Percentiles rank a stretch among this genome's conserved stretches.
These are phyloP conservation scores for Hyperopisus bebe DNA, from an alignment of 2,113 vertebrate genomes.

Conservation along the genomic window DNA sequence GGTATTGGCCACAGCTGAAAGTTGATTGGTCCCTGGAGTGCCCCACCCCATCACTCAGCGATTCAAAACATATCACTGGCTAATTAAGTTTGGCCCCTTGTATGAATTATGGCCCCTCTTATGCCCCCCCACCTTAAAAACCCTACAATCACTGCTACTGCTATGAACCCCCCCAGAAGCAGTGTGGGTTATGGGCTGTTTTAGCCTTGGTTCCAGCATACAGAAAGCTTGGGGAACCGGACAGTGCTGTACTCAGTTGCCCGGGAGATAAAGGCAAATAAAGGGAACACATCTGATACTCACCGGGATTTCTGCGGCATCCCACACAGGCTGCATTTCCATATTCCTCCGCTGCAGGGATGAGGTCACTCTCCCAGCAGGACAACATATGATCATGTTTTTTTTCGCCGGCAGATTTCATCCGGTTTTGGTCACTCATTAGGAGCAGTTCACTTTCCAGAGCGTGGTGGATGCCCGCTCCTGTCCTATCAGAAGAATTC, in stretches of 20 bases:
- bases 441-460: neutral
- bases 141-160: neutral
- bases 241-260: neutral
- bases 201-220: neutral
- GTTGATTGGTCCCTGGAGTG: neutral
- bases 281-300: neutral
- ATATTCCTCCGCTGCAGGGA: neutral
- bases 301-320: neutral
- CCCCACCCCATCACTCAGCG: neutral
- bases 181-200: neutral
- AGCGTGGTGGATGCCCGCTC: neutral
- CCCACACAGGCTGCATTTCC: neutral
- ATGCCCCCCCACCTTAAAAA: neutral
- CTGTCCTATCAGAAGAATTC: slow-evolving; percentile 6
- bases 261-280: slow-evolving; percentile 1
- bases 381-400: slow-evolving; percentile 27
- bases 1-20: neutral
- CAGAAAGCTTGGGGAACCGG: neutral
- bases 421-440: neutral
- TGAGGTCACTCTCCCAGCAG: slow-evolving; percentile 19
- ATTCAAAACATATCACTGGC: neutral
- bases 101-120: neutral
- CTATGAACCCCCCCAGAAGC: neutral
- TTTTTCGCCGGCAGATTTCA: neutral
- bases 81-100: neutral